Evolutionary conservation across 1,140 invertebrate genomes (phyloP).

Genomic region (Drosophila mayri): DNA sequence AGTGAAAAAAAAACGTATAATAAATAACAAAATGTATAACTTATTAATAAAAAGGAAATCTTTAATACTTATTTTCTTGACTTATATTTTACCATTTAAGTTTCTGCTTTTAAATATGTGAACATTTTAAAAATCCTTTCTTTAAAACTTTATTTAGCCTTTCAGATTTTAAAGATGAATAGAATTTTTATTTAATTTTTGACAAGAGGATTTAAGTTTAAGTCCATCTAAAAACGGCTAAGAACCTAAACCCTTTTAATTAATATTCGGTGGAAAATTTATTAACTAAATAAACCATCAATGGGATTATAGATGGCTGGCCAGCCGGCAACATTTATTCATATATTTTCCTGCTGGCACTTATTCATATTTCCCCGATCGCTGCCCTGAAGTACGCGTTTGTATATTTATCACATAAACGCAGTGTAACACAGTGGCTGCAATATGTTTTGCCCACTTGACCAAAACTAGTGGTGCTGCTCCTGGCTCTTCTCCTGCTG

Average conservation of each 20-base stretch:
- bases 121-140: too few species aligned
- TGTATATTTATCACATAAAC: slow-evolving; percentile 46
- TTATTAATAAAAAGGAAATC: too few species aligned
- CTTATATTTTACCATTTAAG: too few species aligned
- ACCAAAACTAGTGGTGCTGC: slow-evolving; percentile 47
- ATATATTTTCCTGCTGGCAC: slow-evolving; percentile 16
- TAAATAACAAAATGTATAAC: too few species aligned
- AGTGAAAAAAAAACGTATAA: too few species aligned
- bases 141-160: too few species aligned
- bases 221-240: background rate
- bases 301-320: slow-evolving; percentile 10
- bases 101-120: too few species aligned
- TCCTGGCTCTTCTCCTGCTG: slow-evolving; percentile 12
- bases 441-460: slow-evolving; percentile 74
- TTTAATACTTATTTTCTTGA: too few species aligned
- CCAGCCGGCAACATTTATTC: background rate
- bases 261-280: slow-evolving; percentile 10
- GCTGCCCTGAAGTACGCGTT: background rate
- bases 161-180: too few species aligned
- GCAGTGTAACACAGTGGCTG: slow-evolving; percentile 54
- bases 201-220: too few species aligned
- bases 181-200: background rate
- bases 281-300: slow-evolving; percentile 14
- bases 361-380: slow-evolving; percentile 23
- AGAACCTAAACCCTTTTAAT: background rate